Evolutionary conservation across 2,888 invertebrate species (phyloP).

Genomic region (Coenonympha glycerion): DNA sequence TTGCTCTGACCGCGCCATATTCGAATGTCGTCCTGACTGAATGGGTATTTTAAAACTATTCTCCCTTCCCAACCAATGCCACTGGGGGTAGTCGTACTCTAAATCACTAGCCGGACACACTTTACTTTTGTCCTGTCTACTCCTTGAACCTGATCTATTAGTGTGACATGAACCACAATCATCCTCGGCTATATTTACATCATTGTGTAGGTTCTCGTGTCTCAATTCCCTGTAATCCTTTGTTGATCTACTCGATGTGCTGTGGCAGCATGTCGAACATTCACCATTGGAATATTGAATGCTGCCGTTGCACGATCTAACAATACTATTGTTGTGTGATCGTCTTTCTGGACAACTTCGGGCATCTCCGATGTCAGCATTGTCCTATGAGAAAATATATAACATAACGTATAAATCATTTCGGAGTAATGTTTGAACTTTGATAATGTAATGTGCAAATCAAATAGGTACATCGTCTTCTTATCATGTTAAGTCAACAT

Average conservation of each 20-base stretch:
- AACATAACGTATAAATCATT: conserved; percentile 11
- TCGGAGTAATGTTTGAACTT: conserved; percentile 20
- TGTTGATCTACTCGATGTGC: conserved; percentile 69
- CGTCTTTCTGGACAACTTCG: conserved; percentile 67
- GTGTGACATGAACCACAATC: conserved; percentile 68
- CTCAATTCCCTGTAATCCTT: conserved; percentile 68
- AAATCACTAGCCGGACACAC: conserved; percentile 69
- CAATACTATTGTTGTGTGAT: conserved; percentile 72
- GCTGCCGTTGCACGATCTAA: conserved; percentile 70
- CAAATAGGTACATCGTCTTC: conserved; percentile 30
- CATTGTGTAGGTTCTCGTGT: conserved; percentile 59
- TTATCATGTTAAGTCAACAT: conserved; percentile 51
- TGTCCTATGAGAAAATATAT: conserved; percentile 55
- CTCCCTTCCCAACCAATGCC: conserved; percentile 71
- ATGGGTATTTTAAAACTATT: conserved; percentile 75
- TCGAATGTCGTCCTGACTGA: conserved; percentile 66
- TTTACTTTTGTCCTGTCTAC: conserved; percentile 72
- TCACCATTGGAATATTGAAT: conserved; percentile 70
- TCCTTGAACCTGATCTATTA: conserved; percentile 67
- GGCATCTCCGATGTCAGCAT: conserved; percentile 64
- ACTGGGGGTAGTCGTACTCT: conserved; percentile 72
- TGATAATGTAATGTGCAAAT: conserved; percentile 46
- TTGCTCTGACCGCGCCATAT: conserved; percentile 68
- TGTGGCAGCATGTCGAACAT: conserved; percentile 70
- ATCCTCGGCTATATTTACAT: conserved; percentile 63